Conservation (phyloP, 2,113 vertebrate species). For the Ceratotherium simum region DNA sequence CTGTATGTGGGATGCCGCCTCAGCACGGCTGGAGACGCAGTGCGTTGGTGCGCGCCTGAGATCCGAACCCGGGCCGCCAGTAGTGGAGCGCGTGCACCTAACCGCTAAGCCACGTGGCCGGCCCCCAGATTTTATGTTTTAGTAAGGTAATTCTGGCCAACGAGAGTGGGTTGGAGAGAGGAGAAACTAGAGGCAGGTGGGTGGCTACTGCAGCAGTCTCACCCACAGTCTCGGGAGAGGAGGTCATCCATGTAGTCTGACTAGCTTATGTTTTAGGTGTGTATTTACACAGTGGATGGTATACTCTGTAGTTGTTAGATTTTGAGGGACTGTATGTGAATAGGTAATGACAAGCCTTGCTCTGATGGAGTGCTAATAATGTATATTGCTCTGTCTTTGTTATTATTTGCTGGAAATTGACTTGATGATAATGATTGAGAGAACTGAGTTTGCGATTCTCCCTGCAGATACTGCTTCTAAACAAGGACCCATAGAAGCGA, state of each 20-base stretch:
- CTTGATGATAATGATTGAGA: neutral
- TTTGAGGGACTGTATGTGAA: accelerated
- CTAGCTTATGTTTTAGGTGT: accelerated
- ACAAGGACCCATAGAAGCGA: constrained; percentile 94
- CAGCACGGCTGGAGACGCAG: no score
- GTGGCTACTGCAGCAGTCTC: neutral
- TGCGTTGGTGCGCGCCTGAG: no score
- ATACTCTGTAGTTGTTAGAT: neutral
- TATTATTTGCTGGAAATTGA: neutral
- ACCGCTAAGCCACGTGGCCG: no score
- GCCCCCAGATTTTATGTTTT: neutral
- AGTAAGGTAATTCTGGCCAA: neutral
- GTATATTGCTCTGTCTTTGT: neutral
- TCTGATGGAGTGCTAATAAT: accelerated
- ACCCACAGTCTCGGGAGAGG: neutral
- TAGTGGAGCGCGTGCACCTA: no score
- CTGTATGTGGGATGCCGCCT: no score
- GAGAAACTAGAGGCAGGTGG: neutral
- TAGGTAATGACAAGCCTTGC: accelerated
- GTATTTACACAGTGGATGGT: accelerated
- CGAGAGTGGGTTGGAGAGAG: neutral
- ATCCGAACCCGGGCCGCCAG: no score
- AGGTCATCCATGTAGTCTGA: accelerated
- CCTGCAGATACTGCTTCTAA: constrained; percentile 90
- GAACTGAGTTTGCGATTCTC: neutral